A percentile compares a stretch with the other conserved stretches of the same genome.
phyloP scores from a whole-genome alignment of 37 sponge, comb jelly and placozoan genomes.

The Hormiphora californensis region DNA sequence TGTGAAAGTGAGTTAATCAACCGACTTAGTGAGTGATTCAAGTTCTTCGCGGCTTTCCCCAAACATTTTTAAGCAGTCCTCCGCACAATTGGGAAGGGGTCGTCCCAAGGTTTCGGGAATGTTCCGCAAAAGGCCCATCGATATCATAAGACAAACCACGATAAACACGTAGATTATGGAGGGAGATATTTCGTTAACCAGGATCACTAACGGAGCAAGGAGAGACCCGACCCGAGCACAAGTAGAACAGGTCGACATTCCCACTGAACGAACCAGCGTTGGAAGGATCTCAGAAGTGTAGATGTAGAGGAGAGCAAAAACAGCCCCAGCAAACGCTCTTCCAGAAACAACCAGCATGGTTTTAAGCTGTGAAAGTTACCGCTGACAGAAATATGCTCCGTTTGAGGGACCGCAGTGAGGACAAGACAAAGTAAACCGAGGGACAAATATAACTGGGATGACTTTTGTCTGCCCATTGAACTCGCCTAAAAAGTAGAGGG shows the following conservation, averaged over 20 bases:
- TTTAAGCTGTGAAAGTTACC: not conserved
- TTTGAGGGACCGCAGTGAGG: not conserved
- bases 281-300: conserved; percentile 36
- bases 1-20: too few species aligned
- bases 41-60: too few species aligned
- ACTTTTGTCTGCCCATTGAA: not conserved
- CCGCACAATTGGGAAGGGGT: not conserved
- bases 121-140: not conserved
- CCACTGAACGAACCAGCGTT: conserved; percentile 33
- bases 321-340: conserved; percentile 17
- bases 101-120: conserved; percentile 37
- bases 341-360: conserved; percentile 19
- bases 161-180: not conserved
- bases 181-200: conserved; percentile 22
- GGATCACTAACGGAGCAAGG: conserved; percentile 13
- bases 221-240: conserved; percentile 14
- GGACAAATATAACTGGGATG: not conserved
- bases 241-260: conserved; percentile 4
- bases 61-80: conserved; percentile 28
- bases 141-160: not conserved
- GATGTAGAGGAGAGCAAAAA: conserved; percentile 26
- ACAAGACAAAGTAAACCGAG: not conserved
- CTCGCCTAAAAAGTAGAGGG: not conserved
- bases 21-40: too few species aligned
- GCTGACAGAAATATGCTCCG: not conserved